A percentile compares a stretch with the other conserved stretches of the same genome.
phyloP scores from a whole-genome alignment of 2,888 invertebrate species.

The Magallana nippona region DNA sequence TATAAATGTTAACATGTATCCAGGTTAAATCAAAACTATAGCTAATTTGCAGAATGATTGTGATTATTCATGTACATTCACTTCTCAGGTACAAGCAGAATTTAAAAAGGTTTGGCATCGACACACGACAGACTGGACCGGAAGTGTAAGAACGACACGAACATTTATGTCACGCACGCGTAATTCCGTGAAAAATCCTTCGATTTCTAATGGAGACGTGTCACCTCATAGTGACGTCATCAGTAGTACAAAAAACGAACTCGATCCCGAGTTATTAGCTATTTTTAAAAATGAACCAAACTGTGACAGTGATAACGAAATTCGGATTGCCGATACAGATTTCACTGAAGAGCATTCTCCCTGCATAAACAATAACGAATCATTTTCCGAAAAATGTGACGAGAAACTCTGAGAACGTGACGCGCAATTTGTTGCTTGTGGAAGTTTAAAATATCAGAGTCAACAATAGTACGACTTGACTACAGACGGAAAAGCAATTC shows the following conservation, averaged over 20 bases:
- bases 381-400: not conserved
- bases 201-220: not conserved
- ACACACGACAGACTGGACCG: conserved; percentile 15
- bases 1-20: not conserved
- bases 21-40: not conserved
- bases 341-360: not conserved
- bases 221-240: not conserved
- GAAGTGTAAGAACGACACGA: conserved; percentile 37
- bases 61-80: not conserved
- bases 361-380: not conserved
- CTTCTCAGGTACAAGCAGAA: conserved; percentile 43
- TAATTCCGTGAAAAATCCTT: not conserved
- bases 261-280: not conserved
- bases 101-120: conserved; percentile 42
- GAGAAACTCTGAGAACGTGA: not conserved
- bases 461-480: too few relatives aligned
- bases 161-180: conserved; percentile 19
- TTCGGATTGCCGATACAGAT: not conserved
- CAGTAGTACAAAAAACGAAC: not conserved
- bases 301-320: not conserved
- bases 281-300: not conserved
- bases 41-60: not conserved
- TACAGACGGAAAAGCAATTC: too few relatives aligned
- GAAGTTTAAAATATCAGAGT: too few relatives aligned
- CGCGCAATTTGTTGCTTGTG: too few relatives aligned